These are phyloP conservation scores for Eilema caniola DNA, from an alignment of 2,888 invertebrate species.

Conservation along the genomic window DNA sequence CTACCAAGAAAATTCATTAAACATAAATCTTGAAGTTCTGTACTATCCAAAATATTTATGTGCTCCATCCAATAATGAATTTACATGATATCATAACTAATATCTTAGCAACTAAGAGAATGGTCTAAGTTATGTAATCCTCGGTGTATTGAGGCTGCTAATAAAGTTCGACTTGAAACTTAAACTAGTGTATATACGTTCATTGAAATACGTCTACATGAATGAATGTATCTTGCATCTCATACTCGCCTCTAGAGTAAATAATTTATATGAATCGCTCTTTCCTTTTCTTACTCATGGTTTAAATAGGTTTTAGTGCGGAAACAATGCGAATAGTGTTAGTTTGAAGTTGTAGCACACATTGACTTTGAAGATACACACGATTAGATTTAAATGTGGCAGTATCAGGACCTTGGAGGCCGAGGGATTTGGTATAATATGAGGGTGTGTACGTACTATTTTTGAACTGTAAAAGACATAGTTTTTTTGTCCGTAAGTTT, in stretches of 20 bases:
- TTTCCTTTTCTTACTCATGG: constrained; percentile 10
- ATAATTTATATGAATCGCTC: constrained; percentile 3
- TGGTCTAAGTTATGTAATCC: constrained; percentile 76
- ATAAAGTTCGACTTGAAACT: constrained; percentile 58
- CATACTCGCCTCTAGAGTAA: background rate
- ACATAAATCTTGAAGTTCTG: constrained; percentile 29
- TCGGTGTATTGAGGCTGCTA: constrained; percentile 63
- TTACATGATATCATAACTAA: constrained; percentile 59
- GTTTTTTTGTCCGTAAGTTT: background rate
- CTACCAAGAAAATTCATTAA: constrained; percentile 23
- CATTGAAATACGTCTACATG: background rate
- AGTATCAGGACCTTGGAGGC: constrained; percentile 5
- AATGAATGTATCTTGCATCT: constrained; percentile 14
- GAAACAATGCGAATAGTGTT: constrained; percentile 20
- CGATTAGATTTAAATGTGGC: constrained; percentile 20
- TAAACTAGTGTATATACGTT: constrained; percentile 16
- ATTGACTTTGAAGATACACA: constrained; percentile 20
- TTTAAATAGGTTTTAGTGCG: constrained; percentile 13
- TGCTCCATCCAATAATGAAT: constrained; percentile 54
- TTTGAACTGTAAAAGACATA: background rate
- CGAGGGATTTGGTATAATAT: background rate
- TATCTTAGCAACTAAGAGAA: constrained; percentile 67
- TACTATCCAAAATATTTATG: constrained; percentile 29
- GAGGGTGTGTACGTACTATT: background rate
- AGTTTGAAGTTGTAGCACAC: constrained; percentile 19